A percentile compares a stretch with the other conserved stretches of the same genome.
Conservation (phyloP, 30 jellyfish, hydroid and myxozoan species). For the Cassiopea xamachana region DNA sequence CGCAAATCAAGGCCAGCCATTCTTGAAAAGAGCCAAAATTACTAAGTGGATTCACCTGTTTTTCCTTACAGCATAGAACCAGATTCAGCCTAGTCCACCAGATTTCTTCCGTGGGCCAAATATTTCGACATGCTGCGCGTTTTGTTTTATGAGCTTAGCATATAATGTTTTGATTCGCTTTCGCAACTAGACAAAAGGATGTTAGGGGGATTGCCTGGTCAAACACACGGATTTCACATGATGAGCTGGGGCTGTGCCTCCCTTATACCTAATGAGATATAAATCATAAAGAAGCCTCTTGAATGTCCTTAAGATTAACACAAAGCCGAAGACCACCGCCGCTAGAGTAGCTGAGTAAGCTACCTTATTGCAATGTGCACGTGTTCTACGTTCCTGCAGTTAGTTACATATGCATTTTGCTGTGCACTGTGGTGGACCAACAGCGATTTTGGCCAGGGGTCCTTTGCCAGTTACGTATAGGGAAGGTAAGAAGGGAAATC, state of each 20-base stretch:
- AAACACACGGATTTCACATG: constrained; percentile 50
- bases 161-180: constrained; percentile 44
- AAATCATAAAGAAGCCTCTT: background rate
- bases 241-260: constrained; percentile 55
- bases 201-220: constrained; percentile 45
- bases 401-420: background rate
- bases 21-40: background rate
- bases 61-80: background rate
- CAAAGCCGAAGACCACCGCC: background rate
- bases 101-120: constrained; percentile 22
- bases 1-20: constrained; percentile 46
- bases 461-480: background rate
- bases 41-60: background rate
- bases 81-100: background rate
- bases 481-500: constrained; percentile 12
- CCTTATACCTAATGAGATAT: constrained; percentile 23
- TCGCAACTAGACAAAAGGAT: constrained; percentile 54
- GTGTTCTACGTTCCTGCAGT: background rate
- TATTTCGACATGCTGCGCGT: constrained; percentile 54
- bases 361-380: background rate
- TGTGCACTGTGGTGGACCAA: background rate
- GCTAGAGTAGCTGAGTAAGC: background rate
- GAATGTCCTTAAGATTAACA: background rate
- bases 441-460: background rate
- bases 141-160: constrained; percentile 34